These are phyloP conservation scores for Chesias legatella DNA, from an alignment of 2,888 invertebrate species.

Conservation along the genomic window DNA sequence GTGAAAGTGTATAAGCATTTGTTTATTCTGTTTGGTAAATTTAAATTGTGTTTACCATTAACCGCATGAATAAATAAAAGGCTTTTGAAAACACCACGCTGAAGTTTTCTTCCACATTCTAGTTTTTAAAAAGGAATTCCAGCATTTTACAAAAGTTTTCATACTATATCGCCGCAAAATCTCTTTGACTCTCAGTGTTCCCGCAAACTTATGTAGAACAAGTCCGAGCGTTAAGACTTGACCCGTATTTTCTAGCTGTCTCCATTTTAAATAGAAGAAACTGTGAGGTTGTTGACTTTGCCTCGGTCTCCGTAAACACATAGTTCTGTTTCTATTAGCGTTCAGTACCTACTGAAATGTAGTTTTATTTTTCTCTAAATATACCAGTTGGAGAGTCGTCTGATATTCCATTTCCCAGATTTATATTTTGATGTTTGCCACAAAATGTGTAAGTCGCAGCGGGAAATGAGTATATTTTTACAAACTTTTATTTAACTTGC, in stretches of 20 bases:
- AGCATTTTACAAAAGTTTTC: no score
- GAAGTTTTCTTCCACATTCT: no score
- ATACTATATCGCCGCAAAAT: conserved; percentile 9
- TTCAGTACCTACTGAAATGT: conserved; percentile 14
- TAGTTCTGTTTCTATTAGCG: conserved; percentile 26
- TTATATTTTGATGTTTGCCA: no score
- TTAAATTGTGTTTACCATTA: no score
- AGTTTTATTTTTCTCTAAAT: conserved; percentile 18
- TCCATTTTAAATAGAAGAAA: conserved; percentile 39
- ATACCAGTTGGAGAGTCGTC: conserved; percentile 1
- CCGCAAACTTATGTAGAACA: conserved; percentile 17
- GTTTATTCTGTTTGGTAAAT: no score
- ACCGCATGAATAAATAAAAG: no score
- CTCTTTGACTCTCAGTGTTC: conserved; percentile 18
- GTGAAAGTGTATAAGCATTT: no score
- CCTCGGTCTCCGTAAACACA: conserved; percentile 29
- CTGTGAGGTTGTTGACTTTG: conserved; percentile 32
- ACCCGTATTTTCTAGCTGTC: conserved; percentile 37
- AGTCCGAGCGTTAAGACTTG: conserved; percentile 19
- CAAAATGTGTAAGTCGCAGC: no score
- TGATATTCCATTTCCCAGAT: background rate
- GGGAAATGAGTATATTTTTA: no score
- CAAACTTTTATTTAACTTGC: no score
- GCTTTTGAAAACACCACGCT: no score
- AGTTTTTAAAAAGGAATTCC: no score